Evolutionary conservation across 2,888 invertebrate species (phyloP).

Genomic region (Invenusta paracnida): DNA sequence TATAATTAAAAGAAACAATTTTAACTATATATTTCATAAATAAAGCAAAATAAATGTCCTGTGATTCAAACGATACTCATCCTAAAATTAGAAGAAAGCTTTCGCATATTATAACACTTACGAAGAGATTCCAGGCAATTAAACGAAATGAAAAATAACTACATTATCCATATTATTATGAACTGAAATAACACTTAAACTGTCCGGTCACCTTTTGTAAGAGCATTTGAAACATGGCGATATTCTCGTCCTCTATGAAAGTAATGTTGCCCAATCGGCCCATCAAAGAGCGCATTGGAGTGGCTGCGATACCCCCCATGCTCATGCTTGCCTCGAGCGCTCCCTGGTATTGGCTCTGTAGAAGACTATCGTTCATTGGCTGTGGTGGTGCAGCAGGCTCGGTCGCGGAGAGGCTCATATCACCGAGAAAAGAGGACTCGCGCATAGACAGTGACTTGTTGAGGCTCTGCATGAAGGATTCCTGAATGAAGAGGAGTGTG

Average conservation of each 20-base stretch:
- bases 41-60: no score
- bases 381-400: no score
- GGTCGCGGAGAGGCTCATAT: no score
- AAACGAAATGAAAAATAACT: no score
- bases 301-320: background rate
- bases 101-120: no score
- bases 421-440: background rate
- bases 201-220: background rate
- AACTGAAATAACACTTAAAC: background rate
- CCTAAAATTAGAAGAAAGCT: no score
- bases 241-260: constrained; percentile 5
- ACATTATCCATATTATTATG: no score
- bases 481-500: background rate
- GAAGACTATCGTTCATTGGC: no score
- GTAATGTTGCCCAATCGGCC: background rate
- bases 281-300: background rate
- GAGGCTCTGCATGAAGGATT: background rate
- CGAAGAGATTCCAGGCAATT: no score
- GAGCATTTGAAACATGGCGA: background rate
- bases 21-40: no score
- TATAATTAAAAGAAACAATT: no score
- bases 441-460: background rate
- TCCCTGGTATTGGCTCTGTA: background rate
- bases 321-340: constrained; percentile 1
- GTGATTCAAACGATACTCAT: no score